Base-by-base conservation (phyloP, 2,113 vertebrate genomes). In the Coryphaenoides rupestris region DNA sequence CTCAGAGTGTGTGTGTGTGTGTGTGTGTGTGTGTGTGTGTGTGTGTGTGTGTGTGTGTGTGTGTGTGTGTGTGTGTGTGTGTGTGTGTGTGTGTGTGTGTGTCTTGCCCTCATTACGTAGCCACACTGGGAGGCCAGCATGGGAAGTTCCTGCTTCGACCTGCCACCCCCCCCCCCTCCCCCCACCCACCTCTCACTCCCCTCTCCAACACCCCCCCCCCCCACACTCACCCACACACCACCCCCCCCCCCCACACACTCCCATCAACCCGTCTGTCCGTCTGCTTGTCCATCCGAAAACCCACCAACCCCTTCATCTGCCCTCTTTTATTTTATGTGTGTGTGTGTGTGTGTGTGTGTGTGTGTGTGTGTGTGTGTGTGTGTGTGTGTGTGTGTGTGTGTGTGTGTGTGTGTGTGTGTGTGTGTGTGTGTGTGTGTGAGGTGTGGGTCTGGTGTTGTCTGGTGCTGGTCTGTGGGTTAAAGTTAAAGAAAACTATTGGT, bases 81-180 rank as follows among this genome's bases (percentile, higher is more conserved):
- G 55, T 2, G 55, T 56, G 55, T 23, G 55, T 23, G 55, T 9
- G 55, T 33, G 55, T 57, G 23, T 17, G 55, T 16, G 55, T 3
- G 23, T 68, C 81, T 79, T 83, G 87, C 84, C 90, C 92, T 94
- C 91, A 79, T 92, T 91, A 93, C 89, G 83, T 87, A 91, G 81
- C 91, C 93, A 85, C 88, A 87, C 78, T 93, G 63, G 76, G 84
- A 92, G 92, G 88, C 90, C 91, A 90, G 85, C 91, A 92, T 90
- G 87, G 91, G 85, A 88, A 90, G 87, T 93, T 93, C 93, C 89
- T 87, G 87, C 86, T 85, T 88, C 86, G 63, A 72, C 65, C 53
- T 64, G 71, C 69, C 47, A 33, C 74, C 66, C 70, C 74, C 55
- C 61, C 69, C 13, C 4, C 54, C 19, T 23, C 50, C 13, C 64